Base-by-base conservation (phyloP, 2,797 vertebrate genomes). In the Anguilla marmorata region DNA sequence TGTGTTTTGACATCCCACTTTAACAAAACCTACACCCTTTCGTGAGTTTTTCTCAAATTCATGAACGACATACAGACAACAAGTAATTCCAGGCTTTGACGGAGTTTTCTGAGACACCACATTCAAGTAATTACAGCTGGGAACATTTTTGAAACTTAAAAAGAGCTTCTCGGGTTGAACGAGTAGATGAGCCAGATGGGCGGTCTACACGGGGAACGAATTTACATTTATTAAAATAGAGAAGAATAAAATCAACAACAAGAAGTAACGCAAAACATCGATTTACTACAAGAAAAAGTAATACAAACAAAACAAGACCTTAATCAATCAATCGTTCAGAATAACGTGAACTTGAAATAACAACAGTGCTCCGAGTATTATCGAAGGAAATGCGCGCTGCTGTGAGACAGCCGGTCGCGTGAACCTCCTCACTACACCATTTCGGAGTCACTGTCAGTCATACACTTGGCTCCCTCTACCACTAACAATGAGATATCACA, bases 381-480 rank as follows among this genome's bases (percentile, higher is more conserved):
- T 82, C 41, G 21, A 48, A 82, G 79, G 79, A 82, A 82, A 85
- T 33, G 54, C 19, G 84, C 30, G 19, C 83, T 50, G 79, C 52
- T 30, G 84, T 24, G 52, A 85, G 83, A 58, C 52, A 58, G 50
- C n/a, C 24, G 74, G 50, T 63, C 52, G 87, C 52, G 14, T 84
- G 48, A 54, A 85, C 79, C 79, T 50, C 24, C 41, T 69, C 50
- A 21, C 41, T 45, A 82, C 41, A 82, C 19, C 79, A 82, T 82
- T 82, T 50, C 79, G 79, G 45, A 82, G 79, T 82, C 79, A 7
- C 79, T 82, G 79, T 82, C 79, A 82, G 41, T 82, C 79, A 82
- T 24, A 82, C 45, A 45, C 19, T 41, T 45, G 74, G 41, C 79
- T 82, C 41, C 7, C 79, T 48, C 21, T 82, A 76, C 74, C 74